Evolutionary conservation across 2,888 invertebrate genomes (phyloP).

Genomic region (Scaptodrosophila latifasciaeformis): DNA sequence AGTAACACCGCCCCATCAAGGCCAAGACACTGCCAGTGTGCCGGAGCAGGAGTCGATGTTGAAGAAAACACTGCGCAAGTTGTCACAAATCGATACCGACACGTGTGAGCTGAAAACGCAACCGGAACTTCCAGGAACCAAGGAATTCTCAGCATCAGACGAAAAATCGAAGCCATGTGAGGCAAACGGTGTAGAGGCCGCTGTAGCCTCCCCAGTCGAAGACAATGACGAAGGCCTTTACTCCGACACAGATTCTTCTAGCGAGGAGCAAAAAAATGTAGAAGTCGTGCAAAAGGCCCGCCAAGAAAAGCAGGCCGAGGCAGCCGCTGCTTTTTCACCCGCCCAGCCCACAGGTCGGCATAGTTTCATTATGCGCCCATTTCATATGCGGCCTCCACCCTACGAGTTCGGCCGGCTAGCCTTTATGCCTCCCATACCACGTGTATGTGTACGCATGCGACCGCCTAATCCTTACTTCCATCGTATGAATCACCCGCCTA

Average conservation of each 20-base stretch:
- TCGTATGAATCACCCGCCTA: slow-evolving; percentile 25
- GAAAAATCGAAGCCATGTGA: no score
- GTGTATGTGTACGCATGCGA: slow-evolving; percentile 52
- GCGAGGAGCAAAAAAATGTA: slow-evolving; percentile 37
- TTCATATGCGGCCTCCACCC: slow-evolving; percentile 46
- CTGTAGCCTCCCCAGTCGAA: no score
- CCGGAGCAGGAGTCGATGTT: slow-evolving; percentile 12
- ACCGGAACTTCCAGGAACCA: no score
- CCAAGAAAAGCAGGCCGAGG: slow-evolving; percentile 49
- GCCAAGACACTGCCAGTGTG: slow-evolving; percentile 1
- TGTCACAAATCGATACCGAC: slow-evolving; percentile 34
- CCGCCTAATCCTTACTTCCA: no score
- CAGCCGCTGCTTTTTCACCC: slow-evolving; percentile 47
- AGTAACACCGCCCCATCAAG: slow-evolving; percentile 69
- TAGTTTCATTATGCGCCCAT: slow-evolving; percentile 37
- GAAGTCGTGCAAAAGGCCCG: slow-evolving; percentile 55
- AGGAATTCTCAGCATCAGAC: no score
- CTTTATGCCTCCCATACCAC: slow-evolving; percentile 53
- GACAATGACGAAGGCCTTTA: slow-evolving; percentile 51
- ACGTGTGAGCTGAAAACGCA: slow-evolving; percentile 53
- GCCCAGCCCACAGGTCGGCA: slow-evolving; percentile 14
- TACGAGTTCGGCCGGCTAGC: slow-evolving; percentile 45
- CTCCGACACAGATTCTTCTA: slow-evolving; percentile 53
- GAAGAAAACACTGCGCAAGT: slow-evolving; percentile 52
- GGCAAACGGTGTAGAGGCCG: no score